Percentiles rank a stretch among this genome's conserved stretches.
Evolutionary conservation across 2,797 vertebrate genomes (phyloP).

Genomic region (Cephalopachus bancanus): DNA sequence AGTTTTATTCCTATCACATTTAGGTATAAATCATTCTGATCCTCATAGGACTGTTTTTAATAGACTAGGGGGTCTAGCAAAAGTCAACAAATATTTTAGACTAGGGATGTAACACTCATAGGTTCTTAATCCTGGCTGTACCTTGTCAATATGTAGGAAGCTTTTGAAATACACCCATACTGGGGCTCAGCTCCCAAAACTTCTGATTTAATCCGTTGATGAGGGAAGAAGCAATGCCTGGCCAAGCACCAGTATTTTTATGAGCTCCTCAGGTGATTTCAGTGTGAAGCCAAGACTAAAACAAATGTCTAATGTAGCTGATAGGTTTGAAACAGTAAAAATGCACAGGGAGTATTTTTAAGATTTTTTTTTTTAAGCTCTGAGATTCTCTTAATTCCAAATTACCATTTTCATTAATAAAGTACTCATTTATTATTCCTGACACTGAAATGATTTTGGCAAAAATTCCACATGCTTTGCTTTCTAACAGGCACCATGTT

Average conservation of each 20-base stretch:
- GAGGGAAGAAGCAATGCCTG: background rate
- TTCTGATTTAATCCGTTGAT: background rate
- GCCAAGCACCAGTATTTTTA: background rate
- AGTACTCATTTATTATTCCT: conserved; percentile 25
- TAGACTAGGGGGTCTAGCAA: conserved; percentile 17
- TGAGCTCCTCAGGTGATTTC: background rate
- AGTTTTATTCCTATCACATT: conserved; percentile 24
- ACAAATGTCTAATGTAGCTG: background rate
- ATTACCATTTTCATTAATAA: conserved; percentile 12
- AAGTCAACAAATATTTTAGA: conserved; percentile 49
- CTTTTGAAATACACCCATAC: conserved; percentile 25
- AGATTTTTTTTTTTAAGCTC: conserved; percentile 6
- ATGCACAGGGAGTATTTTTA: background rate
- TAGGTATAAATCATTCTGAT: conserved; percentile 32
- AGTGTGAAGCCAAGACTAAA: background rate
- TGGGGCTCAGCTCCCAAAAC: background rate
- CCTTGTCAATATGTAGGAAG: background rate
- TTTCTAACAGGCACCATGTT: conserved; percentile 2
- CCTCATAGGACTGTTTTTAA: background rate
- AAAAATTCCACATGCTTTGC: background rate
- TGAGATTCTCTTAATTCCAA: conserved; percentile 12
- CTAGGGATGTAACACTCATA: background rate
- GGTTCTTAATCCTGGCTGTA: background rate
- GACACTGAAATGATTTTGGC: conserved; percentile 12
- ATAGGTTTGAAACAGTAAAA: conserved; percentile 37